phyloP scores from a whole-genome alignment of 2,888 invertebrate species.

The Thymelicus acteon region DNA sequence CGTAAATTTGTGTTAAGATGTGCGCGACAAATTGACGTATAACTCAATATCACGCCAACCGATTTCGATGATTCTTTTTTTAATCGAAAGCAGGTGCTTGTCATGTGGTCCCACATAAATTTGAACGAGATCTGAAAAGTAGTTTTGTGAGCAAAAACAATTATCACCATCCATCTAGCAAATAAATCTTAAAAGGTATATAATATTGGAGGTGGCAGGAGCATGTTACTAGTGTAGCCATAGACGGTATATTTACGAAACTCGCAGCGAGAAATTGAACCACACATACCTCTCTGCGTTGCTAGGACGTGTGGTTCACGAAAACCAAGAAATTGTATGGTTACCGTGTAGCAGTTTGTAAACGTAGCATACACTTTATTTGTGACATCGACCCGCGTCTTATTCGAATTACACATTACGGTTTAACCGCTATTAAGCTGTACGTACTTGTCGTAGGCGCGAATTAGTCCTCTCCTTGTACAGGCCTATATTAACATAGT shows the following conservation, averaged over 20 bases:
- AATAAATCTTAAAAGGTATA: slow-evolving; percentile 51
- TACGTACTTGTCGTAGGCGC: slow-evolving; percentile 64
- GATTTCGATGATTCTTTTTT: too few species aligned
- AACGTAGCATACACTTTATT: too few species aligned
- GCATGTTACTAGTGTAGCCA: slow-evolving; percentile 48
- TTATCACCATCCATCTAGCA: slow-evolving; percentile 76
- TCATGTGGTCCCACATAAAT: too few species aligned
- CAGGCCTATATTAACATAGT: slow-evolving; percentile 80
- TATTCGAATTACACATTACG: slow-evolving; percentile 31
- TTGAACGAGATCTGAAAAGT: too few species aligned
- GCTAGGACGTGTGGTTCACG: background rate
- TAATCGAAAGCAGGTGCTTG: too few species aligned
- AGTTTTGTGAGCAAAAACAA: slow-evolving; percentile 69
- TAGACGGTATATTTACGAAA: too few species aligned
- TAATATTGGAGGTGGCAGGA: slow-evolving; percentile 48
- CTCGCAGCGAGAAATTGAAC: slow-evolving; percentile 60
- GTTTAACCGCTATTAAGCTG: slow-evolving; percentile 38
- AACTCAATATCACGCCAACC: too few species aligned
- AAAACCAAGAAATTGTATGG: slow-evolving; percentile 27
- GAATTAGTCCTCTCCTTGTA: slow-evolving; percentile 61
- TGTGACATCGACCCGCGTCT: slow-evolving; percentile 6
- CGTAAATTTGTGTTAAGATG: too few species aligned
- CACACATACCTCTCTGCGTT: slow-evolving; percentile 49
- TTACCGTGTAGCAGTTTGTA: background rate
- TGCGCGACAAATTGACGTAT: too few species aligned